Base-by-base conservation (phyloP, 2,888 invertebrate genomes). In the Thera obeliscata region DNA sequence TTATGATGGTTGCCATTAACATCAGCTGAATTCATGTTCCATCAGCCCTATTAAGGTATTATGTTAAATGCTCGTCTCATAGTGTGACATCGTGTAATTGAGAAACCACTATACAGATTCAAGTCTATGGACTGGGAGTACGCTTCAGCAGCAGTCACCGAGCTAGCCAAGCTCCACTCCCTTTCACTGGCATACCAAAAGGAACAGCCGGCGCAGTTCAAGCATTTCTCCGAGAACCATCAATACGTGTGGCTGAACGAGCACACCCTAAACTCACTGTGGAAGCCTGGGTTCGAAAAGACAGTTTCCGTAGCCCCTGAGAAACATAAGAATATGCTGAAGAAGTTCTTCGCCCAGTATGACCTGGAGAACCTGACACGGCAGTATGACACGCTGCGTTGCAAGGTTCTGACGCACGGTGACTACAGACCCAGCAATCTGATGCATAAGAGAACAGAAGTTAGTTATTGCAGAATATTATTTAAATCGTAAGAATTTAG, bases 401-500 rank as follows among this genome's bases (percentile, higher is more conserved):
- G 61, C 22, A 52, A 66, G 9, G 69, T 71, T 7, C 33, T 74
- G 9, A 52, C 58, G 11, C 86, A 87, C 48, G 82, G 82, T 1
- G 87, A 87, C 66, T 88, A 74, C 65, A 79, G 84, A 46, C 72
- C 82, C 22, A 86, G 83, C 55, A 88, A 88, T 59, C 64, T 87
- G 56, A 64, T 79, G 74, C 74, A 79, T 46, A 52, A 74, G 66
- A 58, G 52, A 48, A 11, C 56, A 55, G 61, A 72, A 8, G 79
- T 79, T 55, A 70, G 76, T 60, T n/a, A 43, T 35, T 61, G 33
- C 2, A 46, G 12, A 35, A n/a, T 50, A 50, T 50, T 50, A 12
- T 6, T 5, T 41, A 38, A 3, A 3, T 38, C n/a, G n/a, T n/a
- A n/a, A n/a, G n/a, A n/a, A 43, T 43, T 43, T 43, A 43, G 43